Evolutionary conservation across 2,888 invertebrate species (phyloP).

Genomic region (Papilio protenor): DNA sequence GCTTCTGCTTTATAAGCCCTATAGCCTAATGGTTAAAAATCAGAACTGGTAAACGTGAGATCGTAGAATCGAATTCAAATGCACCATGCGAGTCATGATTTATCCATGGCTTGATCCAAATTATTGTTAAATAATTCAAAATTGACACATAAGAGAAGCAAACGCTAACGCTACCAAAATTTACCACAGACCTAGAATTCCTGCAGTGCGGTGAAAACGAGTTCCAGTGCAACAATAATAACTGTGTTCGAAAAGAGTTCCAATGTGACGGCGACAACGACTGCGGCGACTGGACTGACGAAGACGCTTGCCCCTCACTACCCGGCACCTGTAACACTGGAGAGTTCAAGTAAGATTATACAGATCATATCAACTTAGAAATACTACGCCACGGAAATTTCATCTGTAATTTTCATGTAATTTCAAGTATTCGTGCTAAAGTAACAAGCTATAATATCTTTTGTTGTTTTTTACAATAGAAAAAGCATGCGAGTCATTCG

Average conservation of each 20-base stretch:
- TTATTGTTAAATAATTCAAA: not conserved
- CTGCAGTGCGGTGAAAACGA: conserved; percentile 89
- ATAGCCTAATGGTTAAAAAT: not conserved
- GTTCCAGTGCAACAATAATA: conserved; percentile 88
- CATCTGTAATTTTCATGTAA: too few species aligned
- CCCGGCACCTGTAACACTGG: conserved; percentile 87
- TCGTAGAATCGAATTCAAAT: not conserved
- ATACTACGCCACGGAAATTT: too few species aligned
- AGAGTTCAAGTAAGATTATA: conserved; percentile 86
- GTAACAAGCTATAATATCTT: not conserved
- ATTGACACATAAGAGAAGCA: too few species aligned
- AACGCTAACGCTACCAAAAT: conserved; percentile 1
- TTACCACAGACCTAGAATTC: conserved; percentile 71
- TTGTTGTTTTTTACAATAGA: not conserved
- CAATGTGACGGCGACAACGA: conserved; percentile 94
- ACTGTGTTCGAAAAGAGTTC: conserved; percentile 90
- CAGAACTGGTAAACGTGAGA: not conserved
- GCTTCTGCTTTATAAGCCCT: too few species aligned
- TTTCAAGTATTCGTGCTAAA: not conserved
- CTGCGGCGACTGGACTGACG: conserved; percentile 95
- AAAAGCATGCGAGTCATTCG: not conserved
- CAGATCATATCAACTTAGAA: not conserved
- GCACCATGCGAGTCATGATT: not conserved
- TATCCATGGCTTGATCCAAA: not conserved
- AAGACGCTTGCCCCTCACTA: conserved; percentile 89